These are phyloP conservation scores for Odontothrips loti DNA, from an alignment of 2,888 invertebrate species.

Conservation along the genomic window DNA sequence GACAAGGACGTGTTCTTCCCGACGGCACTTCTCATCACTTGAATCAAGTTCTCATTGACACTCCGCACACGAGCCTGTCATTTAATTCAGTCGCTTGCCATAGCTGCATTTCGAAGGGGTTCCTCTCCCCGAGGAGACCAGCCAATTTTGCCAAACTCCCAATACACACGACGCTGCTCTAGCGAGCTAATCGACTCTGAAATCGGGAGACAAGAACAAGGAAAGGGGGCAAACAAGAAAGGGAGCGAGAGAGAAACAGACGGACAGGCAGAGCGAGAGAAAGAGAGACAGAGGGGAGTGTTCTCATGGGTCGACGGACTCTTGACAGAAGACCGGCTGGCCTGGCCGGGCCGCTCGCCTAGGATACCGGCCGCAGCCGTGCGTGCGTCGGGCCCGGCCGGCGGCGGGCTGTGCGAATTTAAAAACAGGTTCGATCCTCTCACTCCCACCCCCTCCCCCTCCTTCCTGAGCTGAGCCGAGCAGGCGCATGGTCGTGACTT, in stretches of 20 bases:
- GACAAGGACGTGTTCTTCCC: too few species aligned
- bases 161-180: background rate
- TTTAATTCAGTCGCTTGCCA: background rate
- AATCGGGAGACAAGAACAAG: background rate
- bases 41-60: too few species aligned
- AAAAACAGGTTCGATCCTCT: background rate
- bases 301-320: background rate
- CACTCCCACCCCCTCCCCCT: background rate
- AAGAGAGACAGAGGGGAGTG: background rate
- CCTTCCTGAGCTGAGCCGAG: background rate
- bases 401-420: background rate
- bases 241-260: background rate
- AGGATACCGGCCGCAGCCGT: background rate
- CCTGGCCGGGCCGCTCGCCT: background rate
- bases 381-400: background rate
- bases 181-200: background rate
- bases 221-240: background rate
- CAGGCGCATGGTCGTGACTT: background rate
- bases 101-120: background rate
- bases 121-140: too few species aligned
- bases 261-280: background rate
- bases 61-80: background rate
- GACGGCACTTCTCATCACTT: too few species aligned
- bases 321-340: slow-evolving; percentile 1
- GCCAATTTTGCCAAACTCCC: background rate